Evolutionary conservation across 2,797 vertebrate genomes (phyloP).

Genomic region (Pachyuromys duprasi): DNA sequence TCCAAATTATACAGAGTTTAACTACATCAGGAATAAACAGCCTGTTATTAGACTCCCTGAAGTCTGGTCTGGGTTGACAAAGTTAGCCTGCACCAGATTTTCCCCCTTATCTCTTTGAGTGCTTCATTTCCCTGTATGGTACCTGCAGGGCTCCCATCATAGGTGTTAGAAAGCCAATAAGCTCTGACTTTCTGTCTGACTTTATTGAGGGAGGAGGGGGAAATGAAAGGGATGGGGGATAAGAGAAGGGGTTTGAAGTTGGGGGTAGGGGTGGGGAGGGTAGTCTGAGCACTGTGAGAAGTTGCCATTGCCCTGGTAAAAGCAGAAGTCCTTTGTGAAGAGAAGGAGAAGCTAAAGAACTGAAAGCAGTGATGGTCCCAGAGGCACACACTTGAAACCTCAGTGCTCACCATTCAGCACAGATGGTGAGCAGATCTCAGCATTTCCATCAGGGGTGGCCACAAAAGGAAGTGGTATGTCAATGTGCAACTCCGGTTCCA

Average conservation of each 20-base stretch:
- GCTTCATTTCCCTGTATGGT: neutral
- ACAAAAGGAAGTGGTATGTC: fast-evolving
- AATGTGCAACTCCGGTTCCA: neutral
- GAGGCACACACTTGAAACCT: neutral
- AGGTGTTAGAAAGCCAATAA: neutral
- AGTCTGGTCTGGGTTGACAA: neutral
- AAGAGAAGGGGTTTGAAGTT: no score
- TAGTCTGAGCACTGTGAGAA: neutral
- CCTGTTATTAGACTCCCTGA: neutral
- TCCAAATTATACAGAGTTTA: neutral
- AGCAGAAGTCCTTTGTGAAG: neutral
- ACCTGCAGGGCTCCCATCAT: neutral
- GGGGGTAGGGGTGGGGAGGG: neutral
- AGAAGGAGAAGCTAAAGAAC: neutral
- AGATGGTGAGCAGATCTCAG: neutral
- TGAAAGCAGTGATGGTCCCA: neutral
- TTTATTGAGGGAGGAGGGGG: neutral
- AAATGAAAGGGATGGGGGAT: neutral
- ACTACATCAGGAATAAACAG: neutral
- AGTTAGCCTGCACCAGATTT: neutral
- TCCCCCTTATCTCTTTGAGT: neutral
- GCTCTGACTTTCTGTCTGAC: neutral
- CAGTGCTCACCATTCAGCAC: neutral
- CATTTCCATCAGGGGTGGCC: neutral
- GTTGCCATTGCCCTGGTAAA: neutral